phyloP scores from a whole-genome alignment of 2,888 invertebrate genomes.

The Cyclophora albipunctata region DNA sequence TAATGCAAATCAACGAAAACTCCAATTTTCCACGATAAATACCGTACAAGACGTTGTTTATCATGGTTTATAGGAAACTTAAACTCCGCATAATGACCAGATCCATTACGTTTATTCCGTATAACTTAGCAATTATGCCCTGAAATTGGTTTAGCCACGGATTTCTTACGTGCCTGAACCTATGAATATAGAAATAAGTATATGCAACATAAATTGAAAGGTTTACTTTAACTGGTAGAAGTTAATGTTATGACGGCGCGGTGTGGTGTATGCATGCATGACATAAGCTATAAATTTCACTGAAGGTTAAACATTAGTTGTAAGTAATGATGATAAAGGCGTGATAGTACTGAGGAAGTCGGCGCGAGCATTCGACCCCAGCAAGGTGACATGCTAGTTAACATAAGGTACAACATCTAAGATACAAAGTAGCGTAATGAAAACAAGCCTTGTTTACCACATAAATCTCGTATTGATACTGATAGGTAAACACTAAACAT shows the following conservation, averaged over 20 bases:
- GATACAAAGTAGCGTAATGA: slow-evolving; percentile 25
- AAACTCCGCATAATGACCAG: no score
- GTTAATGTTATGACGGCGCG: no score
- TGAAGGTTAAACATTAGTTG: neutral
- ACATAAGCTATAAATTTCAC: slow-evolving; percentile 1
- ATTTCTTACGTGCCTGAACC: no score
- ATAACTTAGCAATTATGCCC: no score
- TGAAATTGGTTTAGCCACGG: no score
- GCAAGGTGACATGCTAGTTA: slow-evolving; percentile 5
- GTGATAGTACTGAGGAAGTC: neutral
- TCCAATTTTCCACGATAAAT: no score
- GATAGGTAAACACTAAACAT: neutral
- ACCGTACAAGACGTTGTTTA: no score
- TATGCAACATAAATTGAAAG: no score
- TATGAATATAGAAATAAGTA: no score
- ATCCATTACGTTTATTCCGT: no score
- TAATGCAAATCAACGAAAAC: neutral
- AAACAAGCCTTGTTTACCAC: slow-evolving; percentile 28
- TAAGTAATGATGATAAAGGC: slow-evolving; percentile 3
- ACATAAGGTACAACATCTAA: slow-evolving; percentile 8
- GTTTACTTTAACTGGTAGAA: no score
- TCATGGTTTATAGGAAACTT: no score
- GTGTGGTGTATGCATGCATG: neutral
- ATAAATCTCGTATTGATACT: slow-evolving; percentile 12
- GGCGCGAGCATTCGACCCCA: neutral